A percentile compares a stretch with the other conserved stretches of the same genome.
phyloP scores from a whole-genome alignment of 2,797 vertebrate species.

The Gouania willdenowi region DNA sequence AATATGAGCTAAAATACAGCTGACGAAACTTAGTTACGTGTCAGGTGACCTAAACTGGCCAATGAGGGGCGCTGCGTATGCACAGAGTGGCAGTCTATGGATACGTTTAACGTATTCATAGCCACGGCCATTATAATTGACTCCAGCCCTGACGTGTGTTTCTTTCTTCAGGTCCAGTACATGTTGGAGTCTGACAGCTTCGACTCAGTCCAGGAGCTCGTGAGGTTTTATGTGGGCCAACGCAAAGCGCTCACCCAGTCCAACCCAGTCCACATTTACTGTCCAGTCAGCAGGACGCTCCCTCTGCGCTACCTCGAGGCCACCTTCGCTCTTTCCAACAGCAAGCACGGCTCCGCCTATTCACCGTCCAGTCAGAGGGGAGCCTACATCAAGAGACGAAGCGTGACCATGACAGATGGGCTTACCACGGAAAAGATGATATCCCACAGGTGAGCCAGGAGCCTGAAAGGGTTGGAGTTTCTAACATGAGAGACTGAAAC shows the following conservation, averaged over 20 bases:
- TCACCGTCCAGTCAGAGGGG: conserved; percentile 85
- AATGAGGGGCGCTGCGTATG: too few relatives aligned
- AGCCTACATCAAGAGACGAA: conserved; percentile 92
- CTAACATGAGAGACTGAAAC: too few relatives aligned
- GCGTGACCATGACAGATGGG: conserved; percentile 94
- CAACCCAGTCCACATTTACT: conserved; percentile 88
- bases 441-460: conserved; percentile 81
- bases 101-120: too few relatives aligned
- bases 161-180: conserved; percentile 80
- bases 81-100: too few relatives aligned
- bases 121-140: too few relatives aligned
- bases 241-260: conserved; percentile 86
- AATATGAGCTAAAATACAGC: too few relatives aligned
- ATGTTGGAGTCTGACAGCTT: conserved; percentile 91
- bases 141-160: neutral
- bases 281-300: conserved; percentile 92
- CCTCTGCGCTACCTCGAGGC: conserved; percentile 96
- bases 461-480: neutral
- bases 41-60: too few relatives aligned
- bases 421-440: conserved; percentile 91
- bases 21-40: too few relatives aligned
- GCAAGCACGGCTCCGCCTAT: conserved; percentile 79
- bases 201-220: conserved; percentile 87
- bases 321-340: conserved; percentile 85
- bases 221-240: conserved; percentile 89